These are phyloP conservation scores for Poecile montanus DNA, from an alignment of 2,797 vertebrate species.

Conservation along the genomic window DNA sequence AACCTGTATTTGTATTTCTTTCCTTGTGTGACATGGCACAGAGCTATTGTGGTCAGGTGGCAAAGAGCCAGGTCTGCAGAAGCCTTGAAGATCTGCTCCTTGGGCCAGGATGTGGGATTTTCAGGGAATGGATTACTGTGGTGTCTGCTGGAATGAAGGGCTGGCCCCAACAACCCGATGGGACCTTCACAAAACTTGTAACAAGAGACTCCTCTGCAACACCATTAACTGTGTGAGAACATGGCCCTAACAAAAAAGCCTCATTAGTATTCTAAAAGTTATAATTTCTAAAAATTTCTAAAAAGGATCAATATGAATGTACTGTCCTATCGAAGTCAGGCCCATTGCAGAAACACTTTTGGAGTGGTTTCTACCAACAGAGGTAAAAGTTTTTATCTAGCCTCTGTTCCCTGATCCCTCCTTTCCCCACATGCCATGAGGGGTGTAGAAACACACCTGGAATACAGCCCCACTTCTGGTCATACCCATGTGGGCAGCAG, in stretches of 20 bases:
- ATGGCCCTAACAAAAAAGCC: neutral
- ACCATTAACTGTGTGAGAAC: neutral
- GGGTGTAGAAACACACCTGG: neutral
- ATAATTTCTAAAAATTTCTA: neutral
- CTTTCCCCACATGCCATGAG: neutral
- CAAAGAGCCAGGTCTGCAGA: accelerated
- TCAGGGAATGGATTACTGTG: neutral
- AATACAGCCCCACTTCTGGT: neutral
- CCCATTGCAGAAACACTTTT: neutral
- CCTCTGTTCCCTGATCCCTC: neutral
- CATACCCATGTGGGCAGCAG: accelerated
- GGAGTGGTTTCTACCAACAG: neutral
- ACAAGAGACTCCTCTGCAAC: neutral
- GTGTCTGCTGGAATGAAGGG: neutral
- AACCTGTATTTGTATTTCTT: neutral
- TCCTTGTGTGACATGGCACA: neutral
- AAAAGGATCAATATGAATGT: neutral
- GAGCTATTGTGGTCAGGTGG: neutral
- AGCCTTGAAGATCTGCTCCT: neutral
- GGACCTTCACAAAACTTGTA: neutral
- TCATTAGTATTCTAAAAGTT: neutral
- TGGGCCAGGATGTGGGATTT: neutral
- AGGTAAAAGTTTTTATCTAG: neutral
- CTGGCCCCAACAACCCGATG: accelerated
- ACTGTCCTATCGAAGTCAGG: neutral